Evolutionary conservation across 2,888 invertebrate genomes (phyloP), one percentile per base, ranked within the genome.

Genomic region (Frankliniella intonsa): DNA sequence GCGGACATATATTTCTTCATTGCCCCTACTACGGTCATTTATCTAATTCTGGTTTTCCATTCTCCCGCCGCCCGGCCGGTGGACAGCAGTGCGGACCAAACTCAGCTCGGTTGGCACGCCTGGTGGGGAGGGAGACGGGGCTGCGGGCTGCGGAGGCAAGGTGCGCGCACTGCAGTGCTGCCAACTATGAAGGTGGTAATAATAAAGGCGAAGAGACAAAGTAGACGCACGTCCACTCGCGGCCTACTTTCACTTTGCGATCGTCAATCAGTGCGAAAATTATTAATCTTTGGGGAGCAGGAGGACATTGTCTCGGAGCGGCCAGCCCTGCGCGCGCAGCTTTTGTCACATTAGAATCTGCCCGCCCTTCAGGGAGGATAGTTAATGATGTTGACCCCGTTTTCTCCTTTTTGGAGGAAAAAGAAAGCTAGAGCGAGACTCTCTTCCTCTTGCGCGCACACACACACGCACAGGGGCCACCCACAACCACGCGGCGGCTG

Each of bases 41-140:
- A 76, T 76, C 69, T 76, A 76, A 76, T 76, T 76, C 69, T 76
- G 69, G 69, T 76, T 76, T 76, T n/a, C 69, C 69, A 76, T 76
- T 76, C 69, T 22, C 69, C 69, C 25, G 69, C n/a, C 22, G 19
- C 69, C 22, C 69, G 55, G 55, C 55, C 55, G 14, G 55, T 62
- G 62, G 62, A 62, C 62, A 62, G 38, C 38, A 5, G 38, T 38
- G 38, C 38, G 38, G 38, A 38, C 38, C 38, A 38, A 38, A 38
- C 38, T 38, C 38, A 38, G 38, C 38, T 38, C 38, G 38, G 38
- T 38, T 38, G 38, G 38, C 38, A 38, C 38, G 38, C 38, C 38
- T 38, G 38, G 38, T 5, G 38, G 38, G 38, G 38, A 38, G 38
- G 38, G 38, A 2, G 38, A 5, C 38, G 38, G 38, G 3, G 38